Conservation (phyloP, 2,797 vertebrate genomes). For the Acropternis orthonyx region DNA sequence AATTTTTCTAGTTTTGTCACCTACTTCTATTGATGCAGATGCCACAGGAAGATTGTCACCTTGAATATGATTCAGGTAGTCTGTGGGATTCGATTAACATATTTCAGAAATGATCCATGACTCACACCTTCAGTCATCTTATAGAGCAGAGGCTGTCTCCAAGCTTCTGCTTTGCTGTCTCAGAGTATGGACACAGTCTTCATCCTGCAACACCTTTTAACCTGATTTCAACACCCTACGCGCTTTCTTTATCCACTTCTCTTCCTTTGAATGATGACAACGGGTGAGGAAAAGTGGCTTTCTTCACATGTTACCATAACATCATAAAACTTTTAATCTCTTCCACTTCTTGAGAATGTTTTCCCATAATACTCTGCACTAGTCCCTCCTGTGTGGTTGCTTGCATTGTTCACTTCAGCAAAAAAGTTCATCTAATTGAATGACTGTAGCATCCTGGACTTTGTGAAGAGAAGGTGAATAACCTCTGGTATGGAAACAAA, state of each 20-base stretch:
- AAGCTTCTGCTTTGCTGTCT: not conserved
- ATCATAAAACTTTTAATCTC: not conserved
- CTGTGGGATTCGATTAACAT: not conserved
- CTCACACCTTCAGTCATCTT: not conserved
- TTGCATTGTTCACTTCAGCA: not conserved
- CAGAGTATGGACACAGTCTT: not conserved
- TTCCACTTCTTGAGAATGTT: not conserved
- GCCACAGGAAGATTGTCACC: not conserved
- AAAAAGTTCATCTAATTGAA: not conserved
- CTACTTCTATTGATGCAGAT: not conserved
- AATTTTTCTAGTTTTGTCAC: not conserved
- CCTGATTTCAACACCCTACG: not conserved
- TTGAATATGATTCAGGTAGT: not conserved
- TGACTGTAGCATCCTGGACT: not conserved
- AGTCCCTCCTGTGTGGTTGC: not conserved
- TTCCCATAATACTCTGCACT: not conserved
- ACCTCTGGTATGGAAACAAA: not conserved
- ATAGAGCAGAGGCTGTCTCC: not conserved
- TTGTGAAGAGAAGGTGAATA: not conserved
- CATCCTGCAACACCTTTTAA: not conserved
- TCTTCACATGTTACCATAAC: not conserved
- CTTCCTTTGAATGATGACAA: not conserved
- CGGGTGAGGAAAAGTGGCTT: not conserved
- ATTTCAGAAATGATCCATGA: not conserved
- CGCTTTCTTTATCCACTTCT: not conserved